Evolutionary conservation across 2,797 vertebrate genomes (phyloP).

Genomic region (Tenualosa thibaudeaui): DNA sequence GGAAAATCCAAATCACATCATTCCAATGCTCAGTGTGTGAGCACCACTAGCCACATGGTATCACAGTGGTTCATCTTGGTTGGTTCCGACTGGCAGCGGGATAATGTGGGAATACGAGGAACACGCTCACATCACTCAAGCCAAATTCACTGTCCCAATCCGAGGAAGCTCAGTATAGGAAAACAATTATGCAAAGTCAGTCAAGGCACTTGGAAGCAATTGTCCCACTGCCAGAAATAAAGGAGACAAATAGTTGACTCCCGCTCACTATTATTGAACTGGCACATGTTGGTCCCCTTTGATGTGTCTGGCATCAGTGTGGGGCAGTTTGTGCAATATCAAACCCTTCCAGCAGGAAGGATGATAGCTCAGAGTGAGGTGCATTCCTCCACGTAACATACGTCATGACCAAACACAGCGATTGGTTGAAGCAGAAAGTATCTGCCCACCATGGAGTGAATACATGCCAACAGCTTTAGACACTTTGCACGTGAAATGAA

Average conservation of each 20-base stretch:
- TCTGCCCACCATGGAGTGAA: too few relatives aligned
- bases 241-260: conserved; percentile 12
- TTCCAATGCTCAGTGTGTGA: background rate
- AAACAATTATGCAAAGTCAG: conserved; percentile 12
- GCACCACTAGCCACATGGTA: background rate
- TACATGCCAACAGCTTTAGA: too few relatives aligned
- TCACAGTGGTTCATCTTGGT: background rate
- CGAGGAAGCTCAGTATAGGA: background rate
- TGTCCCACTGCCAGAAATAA: background rate
- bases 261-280: background rate
- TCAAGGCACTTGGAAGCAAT: background rate
- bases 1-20: background rate
- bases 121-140: background rate
- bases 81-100: background rate
- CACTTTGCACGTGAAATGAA: too few relatives aligned
- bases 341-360: conserved; percentile 10
- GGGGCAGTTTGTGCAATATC: background rate
- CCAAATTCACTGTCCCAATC: background rate
- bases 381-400: too few relatives aligned
- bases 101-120: background rate
- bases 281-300: background rate
- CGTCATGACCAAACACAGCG: too few relatives aligned
- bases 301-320: background rate
- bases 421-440: too few relatives aligned
- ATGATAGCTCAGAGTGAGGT: background rate